Evolutionary conservation across 2,888 invertebrate species (phyloP), one percentile per base, ranked within the genome.

Genomic region (Lacanobia oleracea): DNA sequence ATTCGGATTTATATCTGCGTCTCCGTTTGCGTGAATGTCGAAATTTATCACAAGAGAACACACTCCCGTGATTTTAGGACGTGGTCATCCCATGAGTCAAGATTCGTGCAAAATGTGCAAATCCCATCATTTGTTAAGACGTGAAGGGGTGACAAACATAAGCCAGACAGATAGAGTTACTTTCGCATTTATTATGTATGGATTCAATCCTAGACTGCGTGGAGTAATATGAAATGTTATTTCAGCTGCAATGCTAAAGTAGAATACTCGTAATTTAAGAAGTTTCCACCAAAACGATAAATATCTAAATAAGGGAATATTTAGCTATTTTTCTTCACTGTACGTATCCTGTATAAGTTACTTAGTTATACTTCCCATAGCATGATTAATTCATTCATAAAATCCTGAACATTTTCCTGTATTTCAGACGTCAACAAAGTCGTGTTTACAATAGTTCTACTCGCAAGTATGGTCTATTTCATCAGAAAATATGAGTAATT

Each of bases 331-430:
- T 14, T 18, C 8, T 48, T 33, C 33, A 33, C 2, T 33, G 33
- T 50, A n/a, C 6, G 18, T 50, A 33, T 56, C 10, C 33, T 37
- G 23, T 48, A 16, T 37, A 21, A 45, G 16, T 23, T 33, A 33
- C 33, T 6, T 33, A 33, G 33, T 37, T 23, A 51, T 21, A 27
- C 14, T 27, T 21, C 37, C 18, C 50, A 23, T 27, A 48, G 33
- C 51, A 59, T 74, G 67, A 69, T 50, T 56, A 67, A 78, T 82
- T 73, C 48, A 69, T 80, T 53, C 9, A 73, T 65, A 62, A 74
- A 69, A 27, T 60, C 57, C 53, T 71, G 33, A 63, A 59, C 59
- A 80, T 88, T 89, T 85, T 87, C 88, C 89, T 86, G 73, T 81
- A 80, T 79, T 81, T 77, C 77, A 84, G 76, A 85, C 81, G 86